Base-by-base conservation (phyloP, 2,797 vertebrate genomes). In the Muscicapa comitata region DNA sequence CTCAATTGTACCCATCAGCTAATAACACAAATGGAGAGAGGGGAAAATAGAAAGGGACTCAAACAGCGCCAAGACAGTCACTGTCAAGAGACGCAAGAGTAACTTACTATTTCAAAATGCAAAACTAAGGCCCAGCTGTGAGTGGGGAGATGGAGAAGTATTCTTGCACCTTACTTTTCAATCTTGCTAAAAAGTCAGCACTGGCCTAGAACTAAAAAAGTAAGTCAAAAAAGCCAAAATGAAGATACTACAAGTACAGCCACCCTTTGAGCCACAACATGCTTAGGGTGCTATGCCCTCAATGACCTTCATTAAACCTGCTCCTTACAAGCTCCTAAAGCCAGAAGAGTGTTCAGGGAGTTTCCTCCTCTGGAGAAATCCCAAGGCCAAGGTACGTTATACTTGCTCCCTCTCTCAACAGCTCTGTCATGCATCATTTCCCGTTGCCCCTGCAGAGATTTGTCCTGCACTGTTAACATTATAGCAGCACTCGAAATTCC, bases 401-500 rank as follows among this genome's bases (percentile, higher is more conserved):
- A 15, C 48, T 71, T 47, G 35, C 10, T 83, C 61, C 63, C 50
- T 57, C 59, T 75, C 47, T 80, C 38, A 33, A 50, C 4, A 9
- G 70, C 37, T 74, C 57, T 61, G 25, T 78, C 79, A 90, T 15
- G 50, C 82, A 88, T 67, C 65, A 74, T 17, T 90, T 94, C 68
- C 37, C 18, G 0, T 19, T 82, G 55, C 65, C 59, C 77, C 57
- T 33, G 53, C 17, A 66, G 42, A 88, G 50, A 54, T 93, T 38
- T 35, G 42, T 71, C 74, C 53, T 20, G 67, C 38, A 40, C 37
- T 54, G 48, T 38, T 85, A 85, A 74, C 3, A 10, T 45, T 54
- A 57, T 20, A 28, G 35, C 65, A 91, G 53, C 20, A 57, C 35
- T 29, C 23, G 1, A 81, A 88, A 86, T 24, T 71, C 68, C 50